phyloP scores from a whole-genome alignment of 2,888 invertebrate genomes.

The Celastrina argiolus region DNA sequence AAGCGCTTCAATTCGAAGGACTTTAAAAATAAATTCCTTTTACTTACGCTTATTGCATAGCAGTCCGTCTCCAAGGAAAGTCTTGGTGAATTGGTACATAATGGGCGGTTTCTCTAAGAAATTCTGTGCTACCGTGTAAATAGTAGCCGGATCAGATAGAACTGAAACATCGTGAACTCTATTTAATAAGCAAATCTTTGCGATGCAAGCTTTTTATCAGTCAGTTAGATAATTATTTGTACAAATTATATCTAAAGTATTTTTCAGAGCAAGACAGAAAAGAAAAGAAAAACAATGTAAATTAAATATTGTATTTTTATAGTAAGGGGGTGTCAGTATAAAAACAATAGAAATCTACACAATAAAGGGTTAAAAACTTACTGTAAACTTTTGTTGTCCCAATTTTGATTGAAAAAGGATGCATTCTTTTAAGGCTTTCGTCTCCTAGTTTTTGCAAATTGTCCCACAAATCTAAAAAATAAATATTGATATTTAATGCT shows the following conservation, averaged over 20 bases:
- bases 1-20: too few species aligned
- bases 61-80: slow-evolving; percentile 55
- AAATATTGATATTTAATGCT: neutral
- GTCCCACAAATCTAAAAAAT: neutral
- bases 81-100: slow-evolving; percentile 52
- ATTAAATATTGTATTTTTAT: too few species aligned
- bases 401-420: neutral
- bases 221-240: neutral
- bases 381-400: neutral
- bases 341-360: too few species aligned
- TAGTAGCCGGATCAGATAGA: slow-evolving; percentile 55
- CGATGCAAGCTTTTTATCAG: too few species aligned
- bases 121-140: slow-evolving; percentile 48
- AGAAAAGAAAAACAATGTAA: too few species aligned
- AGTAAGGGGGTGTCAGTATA: too few species aligned
- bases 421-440: slow-evolving; percentile 8
- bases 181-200: neutral
- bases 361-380: neutral
- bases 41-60: slow-evolving; percentile 50
- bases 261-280: too few species aligned
- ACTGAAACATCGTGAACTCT: slow-evolving; percentile 41
- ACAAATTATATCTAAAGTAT: too few species aligned
- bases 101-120: slow-evolving; percentile 52
- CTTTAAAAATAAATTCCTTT: neutral
- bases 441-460: slow-evolving; percentile 27